Evolutionary conservation across 2,888 invertebrate genomes (phyloP), one percentile per base, ranked within the genome.

Genomic region (Cistogaster globosa): DNA sequence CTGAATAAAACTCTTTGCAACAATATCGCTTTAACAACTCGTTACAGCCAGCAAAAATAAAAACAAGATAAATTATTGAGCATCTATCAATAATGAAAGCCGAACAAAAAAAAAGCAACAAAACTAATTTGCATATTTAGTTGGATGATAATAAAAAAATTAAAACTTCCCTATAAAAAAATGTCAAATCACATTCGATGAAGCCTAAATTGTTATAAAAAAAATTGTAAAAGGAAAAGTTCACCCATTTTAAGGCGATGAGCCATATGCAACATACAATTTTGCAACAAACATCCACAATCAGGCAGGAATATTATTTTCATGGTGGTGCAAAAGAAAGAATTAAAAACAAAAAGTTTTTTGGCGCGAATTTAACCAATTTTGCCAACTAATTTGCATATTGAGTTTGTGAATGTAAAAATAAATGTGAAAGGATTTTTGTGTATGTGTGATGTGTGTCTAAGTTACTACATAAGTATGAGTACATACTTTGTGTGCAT

Each of bases 371-470:
- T 63, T 85, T 82, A 79, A 67, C 71, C 65, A 75, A 82, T 75
- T 85, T 78, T 71, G 78, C 78, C 82, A 82, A 60, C 85, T 85
- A 82, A 85, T 85, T 85, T 85, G 85, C 85, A 85, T 85, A 85
- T 78, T 62, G 45, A 53, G 69, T 75, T 48, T 11, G 71, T 58
- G 38, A 69, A 16, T 5, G 69, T 62, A 20, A 9, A 42, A 45
- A 26, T 22, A 36, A 32, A 45, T 51, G 69, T 78, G 20, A 14
- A 18, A 42, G 42, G 42, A 12, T 12, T 42, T 42, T 2, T 42
- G 12, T 12, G 12, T 42, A 36, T 32, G 9, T 55, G 22, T 48
- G 4, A 48, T n/a, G 22, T 67, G 45, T 62, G 0, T 55, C 20
- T 16, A 14, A 45, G 16, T 45, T 38, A 14, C 45, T 45, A 45